Evolutionary conservation across 2,113 vertebrate species (phyloP).

Genomic region (Camelus dromedarius): DNA sequence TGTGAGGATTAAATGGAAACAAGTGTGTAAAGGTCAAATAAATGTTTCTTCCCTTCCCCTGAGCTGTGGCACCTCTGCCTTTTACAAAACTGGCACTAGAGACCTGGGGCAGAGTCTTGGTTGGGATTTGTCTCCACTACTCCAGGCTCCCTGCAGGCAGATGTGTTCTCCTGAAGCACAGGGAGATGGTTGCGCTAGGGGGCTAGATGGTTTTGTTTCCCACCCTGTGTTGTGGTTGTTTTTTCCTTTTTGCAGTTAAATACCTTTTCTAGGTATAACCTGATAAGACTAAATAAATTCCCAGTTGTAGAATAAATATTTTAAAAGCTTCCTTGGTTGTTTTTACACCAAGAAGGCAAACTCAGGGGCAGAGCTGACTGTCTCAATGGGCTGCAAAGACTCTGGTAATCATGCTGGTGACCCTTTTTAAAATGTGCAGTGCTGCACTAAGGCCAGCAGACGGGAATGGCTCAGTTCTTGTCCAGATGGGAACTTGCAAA

Average conservation of each 20-base stretch:
- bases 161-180: background rate
- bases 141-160: background rate
- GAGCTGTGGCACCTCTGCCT: background rate
- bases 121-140: background rate
- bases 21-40: background rate
- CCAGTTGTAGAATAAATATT: constrained; percentile 10
- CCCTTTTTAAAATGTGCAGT: constrained; percentile 15
- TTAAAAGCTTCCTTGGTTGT: constrained; percentile 23
- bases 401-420: constrained; percentile 18
- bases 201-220: background rate
- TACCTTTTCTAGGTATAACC: constrained; percentile 26
- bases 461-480: background rate
- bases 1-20: background rate
- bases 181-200: background rate
- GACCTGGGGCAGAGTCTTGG: background rate
- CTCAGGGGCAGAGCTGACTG: background rate
- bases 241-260: background rate
- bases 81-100: background rate
- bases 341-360: constrained; percentile 56
- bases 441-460: background rate
- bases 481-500: constrained; percentile 28
- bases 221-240: background rate
- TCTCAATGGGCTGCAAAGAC: background rate
- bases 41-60: background rate
- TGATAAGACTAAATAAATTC: constrained; percentile 50